These are phyloP conservation scores for Oncorhynchus mykiss DNA, from an alignment of 2,113 vertebrate genomes.

Conservation along the genomic window DNA sequence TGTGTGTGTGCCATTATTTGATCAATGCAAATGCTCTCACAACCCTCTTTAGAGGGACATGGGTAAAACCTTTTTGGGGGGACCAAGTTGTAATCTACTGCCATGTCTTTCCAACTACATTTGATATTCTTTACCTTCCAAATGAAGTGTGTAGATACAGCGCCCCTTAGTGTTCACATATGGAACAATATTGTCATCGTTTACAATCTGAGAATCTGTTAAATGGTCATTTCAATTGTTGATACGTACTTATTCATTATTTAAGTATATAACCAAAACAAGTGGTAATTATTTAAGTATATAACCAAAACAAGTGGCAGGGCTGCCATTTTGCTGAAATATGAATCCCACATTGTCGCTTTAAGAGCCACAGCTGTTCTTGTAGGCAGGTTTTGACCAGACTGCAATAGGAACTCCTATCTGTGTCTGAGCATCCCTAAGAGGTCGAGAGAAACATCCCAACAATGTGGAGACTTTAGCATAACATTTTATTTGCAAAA, in stretches of 20 bases:
- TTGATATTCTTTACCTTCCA: not conserved
- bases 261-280: too few relatives aligned
- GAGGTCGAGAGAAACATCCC: not conserved
- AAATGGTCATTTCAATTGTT: too few relatives aligned
- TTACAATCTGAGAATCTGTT: not conserved
- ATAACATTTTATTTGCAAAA: constrained; percentile 78
- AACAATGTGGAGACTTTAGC: constrained; percentile 54
- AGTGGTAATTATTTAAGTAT: too few relatives aligned
- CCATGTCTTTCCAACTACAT: not conserved
- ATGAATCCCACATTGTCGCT: too few relatives aligned
- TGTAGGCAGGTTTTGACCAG: not conserved
- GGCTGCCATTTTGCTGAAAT: too few relatives aligned
- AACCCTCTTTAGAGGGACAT: not conserved
- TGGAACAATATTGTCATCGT: not conserved
- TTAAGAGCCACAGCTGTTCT: not conserved
- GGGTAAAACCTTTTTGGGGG: not conserved
- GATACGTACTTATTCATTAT: too few relatives aligned
- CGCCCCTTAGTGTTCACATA: not conserved
- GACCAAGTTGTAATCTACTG: not conserved
- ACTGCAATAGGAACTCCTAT: not conserved
- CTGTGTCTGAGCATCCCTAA: not conserved
- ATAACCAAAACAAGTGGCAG: too few relatives aligned
- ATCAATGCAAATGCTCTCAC: not conserved
- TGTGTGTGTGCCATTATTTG: not conserved
- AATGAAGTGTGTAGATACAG: not conserved